Percentiles rank a stretch among this genome's conserved stretches.
These are phyloP conservation scores for Temnopleurus reevesii DNA, from an alignment of 53 echinoderm and acorn worm genomes.

Conservation along the genomic window DNA sequence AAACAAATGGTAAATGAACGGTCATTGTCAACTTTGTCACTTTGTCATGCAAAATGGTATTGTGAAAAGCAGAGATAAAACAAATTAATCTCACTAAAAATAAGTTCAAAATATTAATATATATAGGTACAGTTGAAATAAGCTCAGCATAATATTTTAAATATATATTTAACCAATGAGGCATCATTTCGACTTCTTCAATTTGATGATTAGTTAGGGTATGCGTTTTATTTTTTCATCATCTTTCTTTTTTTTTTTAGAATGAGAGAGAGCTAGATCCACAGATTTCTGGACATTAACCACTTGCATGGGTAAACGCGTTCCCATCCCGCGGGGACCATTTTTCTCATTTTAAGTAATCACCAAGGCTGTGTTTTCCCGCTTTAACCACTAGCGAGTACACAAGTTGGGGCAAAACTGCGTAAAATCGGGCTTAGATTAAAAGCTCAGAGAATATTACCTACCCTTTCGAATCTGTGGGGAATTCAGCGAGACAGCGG, in stretches of 20 bases:
- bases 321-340: background rate
- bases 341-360: constrained; percentile 35
- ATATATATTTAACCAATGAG: background rate
- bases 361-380: background rate
- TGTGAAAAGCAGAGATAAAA: too few species aligned
- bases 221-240: background rate
- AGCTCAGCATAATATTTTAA: too few species aligned
- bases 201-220: constrained; percentile 1
- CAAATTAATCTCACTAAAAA: too few species aligned
- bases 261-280: background rate
- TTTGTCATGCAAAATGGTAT: too few species aligned
- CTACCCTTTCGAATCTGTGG: background rate
- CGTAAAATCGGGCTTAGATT: constrained; percentile 33
- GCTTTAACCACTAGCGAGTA: constrained; percentile 27
- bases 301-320: constrained; percentile 1
- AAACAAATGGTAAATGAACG: too few species aligned
- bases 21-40: too few species aligned
- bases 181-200: background rate
- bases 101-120: too few species aligned
- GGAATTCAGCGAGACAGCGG: constrained; percentile 37
- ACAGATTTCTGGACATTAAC: constrained; percentile 15
- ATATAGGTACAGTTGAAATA: too few species aligned
- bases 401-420: constrained; percentile 37
- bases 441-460: constrained; percentile 14
- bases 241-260: background rate